phyloP scores from a whole-genome alignment of 2,888 invertebrate genomes.

The Lucinisca nassula region DNA sequence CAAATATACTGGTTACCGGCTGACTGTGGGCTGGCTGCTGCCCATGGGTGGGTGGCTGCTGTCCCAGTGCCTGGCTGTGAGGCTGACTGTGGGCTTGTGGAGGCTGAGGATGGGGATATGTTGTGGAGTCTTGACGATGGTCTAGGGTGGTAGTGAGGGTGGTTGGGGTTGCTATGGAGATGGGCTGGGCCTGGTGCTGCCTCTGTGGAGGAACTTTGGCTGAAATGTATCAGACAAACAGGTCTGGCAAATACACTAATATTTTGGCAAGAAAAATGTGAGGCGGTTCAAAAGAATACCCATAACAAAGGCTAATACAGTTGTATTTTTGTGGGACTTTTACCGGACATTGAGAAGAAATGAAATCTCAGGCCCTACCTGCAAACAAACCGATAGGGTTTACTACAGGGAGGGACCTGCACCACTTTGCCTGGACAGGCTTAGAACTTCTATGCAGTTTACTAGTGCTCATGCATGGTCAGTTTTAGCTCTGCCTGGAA shows the following conservation, averaged over 20 bases:
- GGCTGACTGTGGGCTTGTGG: constrained; percentile 52
- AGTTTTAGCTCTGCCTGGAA: no score
- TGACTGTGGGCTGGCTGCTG: constrained; percentile 56
- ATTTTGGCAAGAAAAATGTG: no score
- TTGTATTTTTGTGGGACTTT: no score
- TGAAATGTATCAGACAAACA: constrained; percentile 61
- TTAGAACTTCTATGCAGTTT: no score
- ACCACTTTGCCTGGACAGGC: no score
- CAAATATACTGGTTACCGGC: constrained; percentile 65
- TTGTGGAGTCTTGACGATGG: constrained; percentile 42
- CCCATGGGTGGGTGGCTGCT: constrained; percentile 47
- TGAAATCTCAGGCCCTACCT: no score
- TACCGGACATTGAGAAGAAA: no score
- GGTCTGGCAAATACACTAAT: background rate
- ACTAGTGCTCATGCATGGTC: no score
- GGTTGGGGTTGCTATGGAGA: constrained; percentile 55
- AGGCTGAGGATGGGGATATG: constrained; percentile 65
- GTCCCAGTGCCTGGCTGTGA: constrained; percentile 44
- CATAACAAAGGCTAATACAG: no score
- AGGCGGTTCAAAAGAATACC: no score
- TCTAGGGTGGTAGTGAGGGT: constrained; percentile 37
- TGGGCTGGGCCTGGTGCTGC: constrained; percentile 68
- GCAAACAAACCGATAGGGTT: no score
- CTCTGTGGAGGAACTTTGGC: constrained; percentile 84
- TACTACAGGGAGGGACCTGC: no score